Base-by-base conservation (phyloP, 2,113 vertebrate species). In the Acinonyx jubatus region DNA sequence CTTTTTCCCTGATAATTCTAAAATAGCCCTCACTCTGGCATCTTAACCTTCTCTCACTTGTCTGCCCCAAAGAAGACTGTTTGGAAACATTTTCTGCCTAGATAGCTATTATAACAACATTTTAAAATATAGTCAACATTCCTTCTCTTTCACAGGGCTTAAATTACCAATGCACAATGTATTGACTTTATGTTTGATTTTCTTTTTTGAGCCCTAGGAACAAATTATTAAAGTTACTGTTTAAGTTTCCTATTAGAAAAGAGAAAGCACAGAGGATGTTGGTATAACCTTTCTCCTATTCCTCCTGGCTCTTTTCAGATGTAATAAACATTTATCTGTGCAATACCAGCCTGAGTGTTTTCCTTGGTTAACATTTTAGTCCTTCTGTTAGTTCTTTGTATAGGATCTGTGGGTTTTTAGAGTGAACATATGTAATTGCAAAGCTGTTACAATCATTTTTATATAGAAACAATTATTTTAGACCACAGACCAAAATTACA, bases 401-500 rank as follows among this genome's bases (percentile, higher is more conserved):
- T 78, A 52, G 12, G 19, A 68, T 91, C 66, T 95, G 76, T 94
- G 90, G 61, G 55, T 95, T 96, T 93, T 29, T 78, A 96, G 65
- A 66, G 65, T 21, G 23, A 95, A 71, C 36, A 94, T 48, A 65
- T 80, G 52, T 25, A 95, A 92, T 52, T 88, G n/a, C 81, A 97
- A 97, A 98, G 71, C 84, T 97, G 81, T 98, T 97, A 95, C 94
- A 94, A 97, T 97, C 61, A 50, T 82, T 97, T 96, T 92, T 92
- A 95, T 97, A 96, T 87, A 93, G 90, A 96, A 97, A 69, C 33
- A 52, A 82, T 96, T 97, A 95, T 95, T 96, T 96, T 93, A 85
- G 92, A 71, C 83, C 87, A 89, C 71, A 96, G 76, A 79, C 90
- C 74, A 94, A 97, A 98, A 88, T 96, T 94, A 45, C 76, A 73